These are phyloP conservation scores for Allophyes oxyacanthae DNA, from an alignment of 2,888 invertebrate species.

Conservation along the genomic window DNA sequence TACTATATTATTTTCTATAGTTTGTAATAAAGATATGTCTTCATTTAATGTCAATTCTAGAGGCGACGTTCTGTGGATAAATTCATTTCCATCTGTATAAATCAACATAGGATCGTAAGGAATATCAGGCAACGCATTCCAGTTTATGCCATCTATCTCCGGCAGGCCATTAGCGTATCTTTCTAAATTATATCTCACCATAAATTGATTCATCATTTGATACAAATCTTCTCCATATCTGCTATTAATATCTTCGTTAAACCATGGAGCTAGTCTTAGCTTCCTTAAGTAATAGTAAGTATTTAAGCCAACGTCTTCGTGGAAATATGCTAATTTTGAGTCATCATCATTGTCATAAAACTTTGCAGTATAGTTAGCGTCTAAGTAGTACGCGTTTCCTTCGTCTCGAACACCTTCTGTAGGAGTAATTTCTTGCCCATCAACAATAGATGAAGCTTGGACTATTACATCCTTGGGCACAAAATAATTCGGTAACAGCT, in stretches of 20 bases:
- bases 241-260: constrained; percentile 81
- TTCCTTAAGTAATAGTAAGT: constrained; percentile 90
- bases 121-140: constrained; percentile 80
- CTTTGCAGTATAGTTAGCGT: constrained; percentile 79
- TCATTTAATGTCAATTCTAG: constrained; percentile 75
- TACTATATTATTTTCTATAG: constrained; percentile 75
- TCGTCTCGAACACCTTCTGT: constrained; percentile 71
- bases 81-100: constrained; percentile 90
- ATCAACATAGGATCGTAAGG: constrained; percentile 90
- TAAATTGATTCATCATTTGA: constrained; percentile 91
- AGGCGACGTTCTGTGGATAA: constrained; percentile 86
- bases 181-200: constrained; percentile 92
- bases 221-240: constrained; percentile 91
- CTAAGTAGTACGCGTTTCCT: constrained; percentile 77
- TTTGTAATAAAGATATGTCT: constrained; percentile 68
- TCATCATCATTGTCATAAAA: constrained; percentile 84
- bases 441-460: constrained; percentile 74
- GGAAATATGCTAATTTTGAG: constrained; percentile 91
- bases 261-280: constrained; percentile 89
- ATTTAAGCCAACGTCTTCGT: constrained; percentile 92
- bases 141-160: constrained; percentile 88
- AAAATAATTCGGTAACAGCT: constrained; percentile 91
- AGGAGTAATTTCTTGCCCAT: constrained; percentile 67
- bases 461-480: constrained; percentile 90
- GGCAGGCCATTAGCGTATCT: constrained; percentile 91